Conservation (phyloP, 2,113 vertebrate genomes). For the Psittacara wagleri region DNA sequence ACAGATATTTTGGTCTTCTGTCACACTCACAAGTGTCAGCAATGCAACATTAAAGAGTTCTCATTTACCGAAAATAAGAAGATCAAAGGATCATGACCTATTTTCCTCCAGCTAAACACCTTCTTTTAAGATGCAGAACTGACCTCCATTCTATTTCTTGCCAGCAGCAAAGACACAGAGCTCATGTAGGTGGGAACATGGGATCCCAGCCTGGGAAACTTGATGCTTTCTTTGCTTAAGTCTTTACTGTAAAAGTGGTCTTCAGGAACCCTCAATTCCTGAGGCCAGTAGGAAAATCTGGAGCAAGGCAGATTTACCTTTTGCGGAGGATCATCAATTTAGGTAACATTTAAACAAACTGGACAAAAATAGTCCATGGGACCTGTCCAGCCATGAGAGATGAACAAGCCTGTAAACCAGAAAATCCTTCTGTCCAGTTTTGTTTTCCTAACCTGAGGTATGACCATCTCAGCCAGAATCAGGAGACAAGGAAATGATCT, state of each 20-base stretch:
- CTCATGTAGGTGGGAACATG: rapidly evolving
- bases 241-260: not conserved
- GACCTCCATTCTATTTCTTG: not conserved
- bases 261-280: not conserved
- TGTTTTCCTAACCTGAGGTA: not conserved
- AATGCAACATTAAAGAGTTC: slow-evolving; percentile 13
- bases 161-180: not conserved
- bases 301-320: not conserved
- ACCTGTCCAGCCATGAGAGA: not conserved
- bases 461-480: not conserved
- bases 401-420: not conserved
- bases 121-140: slow-evolving; percentile 21
- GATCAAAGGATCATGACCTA: slow-evolving; percentile 31
- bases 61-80: not conserved
- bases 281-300: not conserved
- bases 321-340: not conserved
- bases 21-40: not conserved
- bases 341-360: not conserved
- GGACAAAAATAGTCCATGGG: not conserved
- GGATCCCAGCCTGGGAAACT: not conserved
- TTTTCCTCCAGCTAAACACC: slow-evolving; percentile 27
- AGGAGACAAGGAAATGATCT: not conserved
- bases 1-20: slow-evolving; percentile 28
- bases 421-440: not conserved
- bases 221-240: not conserved